Percentiles rank a stretch among this genome's conserved stretches.
phyloP scores from a whole-genome alignment of 1,140 invertebrate genomes.

The Chrysopa pallens region DNA sequence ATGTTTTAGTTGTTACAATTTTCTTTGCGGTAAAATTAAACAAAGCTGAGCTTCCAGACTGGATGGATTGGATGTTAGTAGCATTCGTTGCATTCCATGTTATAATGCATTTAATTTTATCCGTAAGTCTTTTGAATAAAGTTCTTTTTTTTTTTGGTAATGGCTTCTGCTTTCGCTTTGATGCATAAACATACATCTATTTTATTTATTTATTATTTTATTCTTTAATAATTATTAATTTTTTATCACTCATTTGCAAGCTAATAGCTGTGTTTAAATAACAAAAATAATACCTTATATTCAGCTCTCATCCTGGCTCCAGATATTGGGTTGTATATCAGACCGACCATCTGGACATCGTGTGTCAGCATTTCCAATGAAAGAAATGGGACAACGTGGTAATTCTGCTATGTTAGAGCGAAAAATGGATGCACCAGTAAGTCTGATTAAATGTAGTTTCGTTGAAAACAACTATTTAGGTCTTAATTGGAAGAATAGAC shows the following conservation, averaged over 20 bases:
- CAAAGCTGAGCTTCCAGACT: slow-evolving; percentile 69
- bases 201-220: not conserved
- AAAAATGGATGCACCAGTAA: slow-evolving; percentile 57
- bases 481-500: no score
- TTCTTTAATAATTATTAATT: slow-evolving; percentile 10
- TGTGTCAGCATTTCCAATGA: slow-evolving; percentile 67
- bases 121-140: slow-evolving; percentile 39
- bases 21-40: slow-evolving; percentile 76
- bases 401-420: slow-evolving; percentile 38
- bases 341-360: slow-evolving; percentile 49
- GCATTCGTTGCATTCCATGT: slow-evolving; percentile 81
- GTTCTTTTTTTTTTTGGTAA: not conserved
- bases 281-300: not conserved
- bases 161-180: not conserved
- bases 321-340: slow-evolving; percentile 54
- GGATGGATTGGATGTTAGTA: slow-evolving; percentile 73
- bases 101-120: slow-evolving; percentile 71
- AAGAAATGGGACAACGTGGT: slow-evolving; percentile 49
- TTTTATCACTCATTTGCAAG: slow-evolving; percentile 6
- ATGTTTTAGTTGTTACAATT: slow-evolving; percentile 68
- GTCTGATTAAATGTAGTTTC: no score
- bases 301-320: slow-evolving; percentile 22
- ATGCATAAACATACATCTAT: not conserved
- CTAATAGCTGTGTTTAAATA: not conserved
- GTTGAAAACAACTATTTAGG: no score